Evolutionary conservation across 2,888 invertebrate genomes (phyloP).

Genomic region (Muschampia plurimacula): DNA sequence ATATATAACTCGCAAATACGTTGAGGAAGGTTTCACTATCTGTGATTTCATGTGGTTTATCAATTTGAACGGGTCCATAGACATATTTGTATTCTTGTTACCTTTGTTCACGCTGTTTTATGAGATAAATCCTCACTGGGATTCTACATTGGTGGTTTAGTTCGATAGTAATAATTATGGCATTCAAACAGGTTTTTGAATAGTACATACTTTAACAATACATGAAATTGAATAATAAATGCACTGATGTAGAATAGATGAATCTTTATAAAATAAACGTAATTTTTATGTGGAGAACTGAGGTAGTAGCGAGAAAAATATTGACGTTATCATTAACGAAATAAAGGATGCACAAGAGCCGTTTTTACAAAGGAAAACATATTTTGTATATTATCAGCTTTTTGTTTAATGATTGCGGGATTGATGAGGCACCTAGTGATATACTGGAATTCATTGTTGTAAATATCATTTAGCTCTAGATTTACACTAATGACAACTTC

Average conservation of each 20-base stretch:
- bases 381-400: too few species aligned
- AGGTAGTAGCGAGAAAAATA: too few species aligned
- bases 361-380: too few species aligned
- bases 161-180: slow-evolving; percentile 21
- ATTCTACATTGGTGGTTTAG: slow-evolving; percentile 34
- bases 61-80: slow-evolving; percentile 74
- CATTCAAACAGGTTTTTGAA: slow-evolving; percentile 18
- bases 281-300: too few species aligned
- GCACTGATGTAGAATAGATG: neutral
- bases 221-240: neutral
- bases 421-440: too few species aligned
- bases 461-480: too few species aligned
- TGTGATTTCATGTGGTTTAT: slow-evolving; percentile 78
- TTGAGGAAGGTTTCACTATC: slow-evolving; percentile 74
- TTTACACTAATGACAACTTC: too few species aligned
- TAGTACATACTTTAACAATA: neutral
- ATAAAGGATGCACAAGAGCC: too few species aligned
- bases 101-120: slow-evolving; percentile 66
- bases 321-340: too few species aligned
- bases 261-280: too few species aligned
- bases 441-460: too few species aligned
- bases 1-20: slow-evolving; percentile 75
- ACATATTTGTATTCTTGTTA: slow-evolving; percentile 71
- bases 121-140: slow-evolving; percentile 54
- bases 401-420: too few species aligned